Conservation (phyloP, 2,797 vertebrate species). For the Gallirallus australis region DNA sequence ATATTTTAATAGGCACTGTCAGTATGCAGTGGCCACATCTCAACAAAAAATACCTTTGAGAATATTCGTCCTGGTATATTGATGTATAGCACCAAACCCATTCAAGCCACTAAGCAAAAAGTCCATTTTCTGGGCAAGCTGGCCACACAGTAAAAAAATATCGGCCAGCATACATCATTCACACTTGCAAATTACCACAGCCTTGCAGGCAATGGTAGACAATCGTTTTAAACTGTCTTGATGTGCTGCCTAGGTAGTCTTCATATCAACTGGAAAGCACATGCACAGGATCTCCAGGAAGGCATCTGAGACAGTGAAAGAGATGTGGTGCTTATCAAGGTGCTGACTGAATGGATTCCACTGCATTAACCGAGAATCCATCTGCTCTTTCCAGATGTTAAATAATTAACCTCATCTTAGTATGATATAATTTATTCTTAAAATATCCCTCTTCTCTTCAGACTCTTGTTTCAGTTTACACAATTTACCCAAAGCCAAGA, state of each 20-base stretch:
- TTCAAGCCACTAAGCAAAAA: not conserved
- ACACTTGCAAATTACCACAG: not conserved
- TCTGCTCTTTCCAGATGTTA: slow-evolving; percentile 36
- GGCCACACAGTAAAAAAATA: not conserved
- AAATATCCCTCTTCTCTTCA: not conserved
- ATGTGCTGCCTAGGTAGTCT: not conserved
- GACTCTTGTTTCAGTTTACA: not conserved
- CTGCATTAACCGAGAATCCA: not conserved
- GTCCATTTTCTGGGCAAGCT: not conserved
- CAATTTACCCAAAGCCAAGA: not conserved
- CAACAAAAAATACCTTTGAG: not conserved
- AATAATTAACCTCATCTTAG: slow-evolving; percentile 31
- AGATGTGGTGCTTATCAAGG: not conserved
- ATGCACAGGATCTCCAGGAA: not conserved
- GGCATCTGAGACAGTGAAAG: not conserved
- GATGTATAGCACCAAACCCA: not conserved
- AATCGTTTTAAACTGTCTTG: not conserved
- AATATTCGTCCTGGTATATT: not conserved
- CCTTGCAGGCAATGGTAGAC: not conserved
- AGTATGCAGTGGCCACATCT: not conserved
- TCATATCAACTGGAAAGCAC: not conserved
- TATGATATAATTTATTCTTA: not conserved
- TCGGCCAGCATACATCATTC: not conserved
- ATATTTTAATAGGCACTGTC: not conserved
- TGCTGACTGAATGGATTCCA: slow-evolving; percentile 25